phyloP scores from a whole-genome alignment of 2,888 invertebrate species.

The Chrysotoxum bicinctum region DNA sequence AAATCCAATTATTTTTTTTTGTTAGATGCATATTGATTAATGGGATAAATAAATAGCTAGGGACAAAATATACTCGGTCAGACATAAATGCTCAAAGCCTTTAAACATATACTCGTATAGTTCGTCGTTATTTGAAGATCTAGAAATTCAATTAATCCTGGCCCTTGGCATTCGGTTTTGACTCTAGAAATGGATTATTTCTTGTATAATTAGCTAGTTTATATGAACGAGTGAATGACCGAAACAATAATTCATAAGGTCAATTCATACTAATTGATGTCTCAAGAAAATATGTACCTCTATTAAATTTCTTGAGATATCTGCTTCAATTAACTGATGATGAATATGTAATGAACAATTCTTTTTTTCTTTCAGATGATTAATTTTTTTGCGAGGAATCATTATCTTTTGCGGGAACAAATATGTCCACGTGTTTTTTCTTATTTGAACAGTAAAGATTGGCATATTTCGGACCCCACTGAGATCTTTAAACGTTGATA shows the following conservation, averaged over 20 bases:
- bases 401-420: too few relatives aligned
- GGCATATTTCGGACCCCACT: too few relatives aligned
- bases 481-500: too few relatives aligned
- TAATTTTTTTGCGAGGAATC: background rate
- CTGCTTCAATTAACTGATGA: too few relatives aligned
- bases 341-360: too few relatives aligned
- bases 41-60: background rate
- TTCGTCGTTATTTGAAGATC: background rate
- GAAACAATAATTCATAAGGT: constrained; percentile 1
- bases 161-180: background rate
- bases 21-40: background rate
- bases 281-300: background rate
- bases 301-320: background rate
- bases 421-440: too few relatives aligned
- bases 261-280: background rate
- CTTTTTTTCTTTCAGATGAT: background rate
- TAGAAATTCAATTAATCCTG: constrained; percentile 1
- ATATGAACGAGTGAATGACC: background rate
- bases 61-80: background rate
- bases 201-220: background rate
- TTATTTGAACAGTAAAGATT: too few relatives aligned
- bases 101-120: background rate
- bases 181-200: background rate
- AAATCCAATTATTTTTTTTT: constrained; percentile 25
- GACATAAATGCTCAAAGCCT: background rate